Base-by-base conservation (phyloP, 2,888 invertebrate species). In the Acanthococcus lagerstroemiae region DNA sequence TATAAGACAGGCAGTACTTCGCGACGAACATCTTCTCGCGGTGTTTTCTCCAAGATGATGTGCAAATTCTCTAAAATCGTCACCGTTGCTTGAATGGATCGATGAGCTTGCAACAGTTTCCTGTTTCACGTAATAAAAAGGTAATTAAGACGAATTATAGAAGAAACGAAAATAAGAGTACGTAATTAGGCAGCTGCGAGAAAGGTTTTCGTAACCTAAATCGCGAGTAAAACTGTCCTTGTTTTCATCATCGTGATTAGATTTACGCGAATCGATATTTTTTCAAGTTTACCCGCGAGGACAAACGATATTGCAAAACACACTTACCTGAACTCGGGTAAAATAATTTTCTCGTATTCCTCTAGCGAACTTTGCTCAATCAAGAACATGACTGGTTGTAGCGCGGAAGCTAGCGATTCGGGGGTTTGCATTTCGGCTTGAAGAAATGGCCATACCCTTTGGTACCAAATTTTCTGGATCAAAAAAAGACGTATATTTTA, bases 401-500 rank as follows among this genome's bases (percentile, higher is more conserved):
- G 78, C 7, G 89, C 91, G 0, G 91, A 86, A 0, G 91, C 88
- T 69, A 95, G 79, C 21, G 92, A 90, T 74, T 95, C 94, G 69
- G 88, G 85, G 24, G 86, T 84, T 73, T 84, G 83, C 78, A 94
- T 84, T 77, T 95, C 95, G 71, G 85, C 83, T 74, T 88, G 86
- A 68, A 96, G 80, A 71, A 86, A 85, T 37, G 94, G 93, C 88
- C 95, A 93, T 56, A 95, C 86, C 76, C 91, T 91, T 76, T 90
- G 90, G 82, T 92, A 95, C 83, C 94, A 89, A 60, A 95, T 80
- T 88, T 95, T 95, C 95, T 96, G 81, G 60, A 80, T 66, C 37
- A n/a, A 37, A 3, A 37, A 2, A 1, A 3, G 12, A 37, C 12
- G 37, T 37, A 37, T 6, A 30, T 15, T 37, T 2, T 2, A n/a